A percentile compares a stretch with the other conserved stretches of the same genome.
phyloP scores from a whole-genome alignment of 37 sponge, comb jelly and placozoan genomes.

The Ephydatia muelleri region DNA sequence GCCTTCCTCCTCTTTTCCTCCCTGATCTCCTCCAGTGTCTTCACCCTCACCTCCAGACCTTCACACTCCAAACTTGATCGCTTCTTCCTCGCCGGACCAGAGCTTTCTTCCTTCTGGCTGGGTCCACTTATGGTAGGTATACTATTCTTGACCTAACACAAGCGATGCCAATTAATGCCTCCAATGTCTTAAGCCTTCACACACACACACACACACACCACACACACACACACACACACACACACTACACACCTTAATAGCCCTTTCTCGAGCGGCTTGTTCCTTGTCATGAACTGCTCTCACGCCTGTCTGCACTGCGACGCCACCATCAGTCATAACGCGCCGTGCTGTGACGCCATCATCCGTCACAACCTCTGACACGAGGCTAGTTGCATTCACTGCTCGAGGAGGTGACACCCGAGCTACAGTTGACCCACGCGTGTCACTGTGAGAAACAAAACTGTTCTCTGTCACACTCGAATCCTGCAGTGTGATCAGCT shows the following conservation, averaged over 20 bases:
- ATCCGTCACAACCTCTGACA: no score
- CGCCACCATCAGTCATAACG: not conserved
- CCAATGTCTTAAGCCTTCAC: no score
- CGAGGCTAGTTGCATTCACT: not conserved
- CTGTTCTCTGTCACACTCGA: not conserved
- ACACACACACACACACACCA: not conserved
- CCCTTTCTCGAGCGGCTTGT: not conserved
- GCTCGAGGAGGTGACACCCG: not conserved
- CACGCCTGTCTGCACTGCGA: not conserved
- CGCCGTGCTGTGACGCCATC: not conserved
- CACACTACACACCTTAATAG: not conserved
- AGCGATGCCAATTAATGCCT: not conserved
- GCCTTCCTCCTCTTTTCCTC: conserved; percentile 34
- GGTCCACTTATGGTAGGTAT: not conserved
- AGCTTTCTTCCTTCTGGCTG: no score
- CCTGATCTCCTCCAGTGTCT: conserved; percentile 64
- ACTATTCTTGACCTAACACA: not conserved
- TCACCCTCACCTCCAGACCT: conserved; percentile 33
- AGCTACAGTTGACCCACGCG: not conserved
- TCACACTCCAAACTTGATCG: not conserved
- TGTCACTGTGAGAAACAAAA: not conserved
- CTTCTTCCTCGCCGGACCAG: not conserved
- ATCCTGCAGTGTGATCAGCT: not conserved
- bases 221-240: not conserved
- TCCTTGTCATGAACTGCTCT: not conserved